Conservation (phyloP, 35 echinoderm and acorn worm species). For the Chiridota heheva region DNA sequence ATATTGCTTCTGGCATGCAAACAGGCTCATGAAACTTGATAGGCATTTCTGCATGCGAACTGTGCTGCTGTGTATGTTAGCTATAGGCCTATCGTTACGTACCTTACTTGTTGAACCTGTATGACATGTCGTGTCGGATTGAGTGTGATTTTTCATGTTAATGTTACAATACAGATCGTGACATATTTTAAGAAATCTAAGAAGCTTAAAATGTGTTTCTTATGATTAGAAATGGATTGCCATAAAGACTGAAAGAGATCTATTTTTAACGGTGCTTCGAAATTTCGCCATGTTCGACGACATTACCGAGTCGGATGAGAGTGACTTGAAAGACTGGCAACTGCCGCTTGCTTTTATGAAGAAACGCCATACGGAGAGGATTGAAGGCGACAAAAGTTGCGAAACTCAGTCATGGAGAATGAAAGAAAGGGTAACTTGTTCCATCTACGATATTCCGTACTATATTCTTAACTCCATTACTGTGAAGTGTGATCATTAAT, state of each 20-base stretch:
- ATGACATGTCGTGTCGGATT: not conserved
- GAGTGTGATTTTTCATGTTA: not conserved
- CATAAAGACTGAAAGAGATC: no score
- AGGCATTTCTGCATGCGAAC: no score
- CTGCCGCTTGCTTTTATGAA: conserved; percentile 97
- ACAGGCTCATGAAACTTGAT: no score
- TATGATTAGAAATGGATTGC: not conserved
- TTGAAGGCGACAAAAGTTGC: conserved; percentile 77
- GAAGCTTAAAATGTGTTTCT: not conserved
- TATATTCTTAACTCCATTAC: no score
- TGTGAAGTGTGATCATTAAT: no score
- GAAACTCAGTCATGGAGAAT: conserved; percentile 99
- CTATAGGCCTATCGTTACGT: no score
- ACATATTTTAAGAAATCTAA: not conserved
- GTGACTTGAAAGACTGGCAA: conserved; percentile 96
- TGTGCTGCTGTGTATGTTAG: no score
- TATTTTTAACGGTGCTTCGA: no score
- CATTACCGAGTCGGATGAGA: conserved; percentile 93
- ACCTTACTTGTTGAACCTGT: conserved; percentile 4
- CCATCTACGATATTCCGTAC: no score
- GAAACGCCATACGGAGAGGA: conserved; percentile 89
- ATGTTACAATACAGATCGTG: not conserved
- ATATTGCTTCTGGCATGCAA: no score
- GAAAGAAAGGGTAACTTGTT: conserved; percentile 84
- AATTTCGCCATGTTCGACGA: conserved; percentile 69